These are phyloP conservation scores for Lethenteron reissneri DNA, from an alignment of 2,113 vertebrate species.

Conservation along the genomic window DNA sequence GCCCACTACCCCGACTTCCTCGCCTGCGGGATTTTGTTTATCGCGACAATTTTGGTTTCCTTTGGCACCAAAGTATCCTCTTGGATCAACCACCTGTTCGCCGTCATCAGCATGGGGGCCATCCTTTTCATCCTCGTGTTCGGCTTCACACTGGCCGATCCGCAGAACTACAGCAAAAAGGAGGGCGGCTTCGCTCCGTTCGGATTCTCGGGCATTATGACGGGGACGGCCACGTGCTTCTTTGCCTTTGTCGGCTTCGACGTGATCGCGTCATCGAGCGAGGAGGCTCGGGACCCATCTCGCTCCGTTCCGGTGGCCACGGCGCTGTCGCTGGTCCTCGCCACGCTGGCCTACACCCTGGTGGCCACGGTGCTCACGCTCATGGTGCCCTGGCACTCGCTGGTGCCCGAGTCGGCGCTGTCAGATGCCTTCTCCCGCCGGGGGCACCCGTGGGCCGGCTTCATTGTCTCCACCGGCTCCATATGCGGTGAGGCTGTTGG, in stretches of 20 bases:
- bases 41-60: constrained; percentile 59
- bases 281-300: constrained; percentile 67
- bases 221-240: constrained; percentile 79
- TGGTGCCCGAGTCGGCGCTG: constrained; percentile 65
- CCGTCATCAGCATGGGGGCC: constrained; percentile 39
- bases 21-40: constrained; percentile 43
- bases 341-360: constrained; percentile 50
- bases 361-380: constrained; percentile 66
- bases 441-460: constrained; percentile 73
- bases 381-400: constrained; percentile 67
- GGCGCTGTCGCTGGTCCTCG: constrained; percentile 46
- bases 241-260: constrained; percentile 87
- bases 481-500: constrained; percentile 60
- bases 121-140: constrained; percentile 61
- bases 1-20: constrained; percentile 65
- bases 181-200: constrained; percentile 68
- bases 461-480: constrained; percentile 63
- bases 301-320: constrained; percentile 57
- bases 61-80: constrained; percentile 76
- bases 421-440: constrained; percentile 69
- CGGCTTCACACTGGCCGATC: constrained; percentile 55
- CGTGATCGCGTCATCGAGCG: constrained; percentile 67
- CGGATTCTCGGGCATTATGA: constrained; percentile 61
- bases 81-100: constrained; percentile 79
- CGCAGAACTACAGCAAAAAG: constrained; percentile 47